phyloP scores from a whole-genome alignment of 2,888 invertebrate species.

The Drosophila histrio region DNA sequence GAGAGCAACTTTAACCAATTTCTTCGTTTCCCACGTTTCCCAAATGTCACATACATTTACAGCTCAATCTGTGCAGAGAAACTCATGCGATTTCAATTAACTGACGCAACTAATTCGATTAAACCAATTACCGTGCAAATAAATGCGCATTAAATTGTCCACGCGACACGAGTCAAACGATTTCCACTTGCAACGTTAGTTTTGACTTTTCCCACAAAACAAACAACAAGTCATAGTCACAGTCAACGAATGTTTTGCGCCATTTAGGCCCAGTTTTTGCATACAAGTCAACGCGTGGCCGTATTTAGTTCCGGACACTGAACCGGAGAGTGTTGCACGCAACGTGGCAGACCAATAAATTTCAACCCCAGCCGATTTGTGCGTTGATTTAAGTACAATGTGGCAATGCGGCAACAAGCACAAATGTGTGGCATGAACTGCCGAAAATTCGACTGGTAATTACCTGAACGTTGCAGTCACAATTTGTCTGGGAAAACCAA shows the following conservation, averaged over 20 bases:
- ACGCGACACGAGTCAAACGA: conserved; percentile 57
- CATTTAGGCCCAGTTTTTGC: conserved; percentile 55
- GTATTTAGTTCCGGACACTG: conserved; percentile 52
- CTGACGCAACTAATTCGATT: conserved; percentile 74
- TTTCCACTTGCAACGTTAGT: conserved; percentile 51
- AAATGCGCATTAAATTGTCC: conserved; percentile 54
- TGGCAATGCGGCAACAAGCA: conserved; percentile 68
- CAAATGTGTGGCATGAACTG: conserved; percentile 45
- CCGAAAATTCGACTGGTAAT: conserved; percentile 53
- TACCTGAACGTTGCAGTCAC: conserved; percentile 38
- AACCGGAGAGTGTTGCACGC: conserved; percentile 25
- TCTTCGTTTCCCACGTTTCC: conserved; percentile 41
- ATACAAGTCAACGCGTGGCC: conserved; percentile 61
- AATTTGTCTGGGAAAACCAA: conserved; percentile 13
- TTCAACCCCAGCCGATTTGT: conserved; percentile 64
- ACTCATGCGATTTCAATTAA: conserved; percentile 75
- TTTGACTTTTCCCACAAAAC: conserved; percentile 71
- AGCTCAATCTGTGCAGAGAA: conserved; percentile 1
- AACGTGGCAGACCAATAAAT: conserved; percentile 65
- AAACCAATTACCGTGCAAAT: conserved; percentile 53
- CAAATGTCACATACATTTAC: conserved; percentile 16
- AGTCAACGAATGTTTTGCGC: no score
- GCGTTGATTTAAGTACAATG: conserved; percentile 82
- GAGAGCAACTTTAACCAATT: conserved; percentile 8
- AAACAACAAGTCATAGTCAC: conserved; percentile 47